Base-by-base conservation (phyloP, 2,113 vertebrate species). In the Zosterops lateralis region DNA sequence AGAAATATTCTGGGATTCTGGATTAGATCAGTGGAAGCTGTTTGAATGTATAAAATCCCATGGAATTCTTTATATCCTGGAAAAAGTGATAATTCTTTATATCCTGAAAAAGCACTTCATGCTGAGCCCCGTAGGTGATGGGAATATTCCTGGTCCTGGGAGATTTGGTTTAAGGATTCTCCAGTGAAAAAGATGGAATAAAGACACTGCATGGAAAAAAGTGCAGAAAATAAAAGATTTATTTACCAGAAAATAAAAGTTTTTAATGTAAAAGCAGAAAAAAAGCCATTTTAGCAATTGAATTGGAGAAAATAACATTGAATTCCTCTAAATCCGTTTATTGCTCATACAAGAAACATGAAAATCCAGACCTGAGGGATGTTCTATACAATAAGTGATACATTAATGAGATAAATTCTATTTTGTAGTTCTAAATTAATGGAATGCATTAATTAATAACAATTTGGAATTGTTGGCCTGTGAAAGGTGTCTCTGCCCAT, bases 361-460 rank as follows among this genome's bases (percentile, higher is more conserved):
- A 28, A 32, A 32, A 9, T 68, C 16, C 42, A 53, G 11, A 31
- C 24, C 40, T 73, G 87, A 51, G 66, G 47, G 29, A 2, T 44
- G 12, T 34, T 72, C 32, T 60, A 0, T 50, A 4, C 20, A 61
- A 3, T 34, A 26, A 71, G 4, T 18, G 32, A 34, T 28, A 4
- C 2, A 17, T 44, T 19, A 28, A 34, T 56, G 31, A 50, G 16
- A 25, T 64, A 14, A 64, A 34, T 54, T 36, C 7, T 8, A 3
- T 17, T 80, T 67, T 62, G 13, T 36, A n/a, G 14, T 42, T 56
- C 6, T 14, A 34, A 47, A 40, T 3, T 5, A 19, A 25, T 34
- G 12, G 10, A 26, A 24, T 50, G 7, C 5, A 24, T 42, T 50
- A 44, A 45, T 45, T 45, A 32, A 31, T 64, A 32, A 34, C 21